Conservation (phyloP, 2,888 invertebrate genomes). For the Tetrapedia diversipes region DNA sequence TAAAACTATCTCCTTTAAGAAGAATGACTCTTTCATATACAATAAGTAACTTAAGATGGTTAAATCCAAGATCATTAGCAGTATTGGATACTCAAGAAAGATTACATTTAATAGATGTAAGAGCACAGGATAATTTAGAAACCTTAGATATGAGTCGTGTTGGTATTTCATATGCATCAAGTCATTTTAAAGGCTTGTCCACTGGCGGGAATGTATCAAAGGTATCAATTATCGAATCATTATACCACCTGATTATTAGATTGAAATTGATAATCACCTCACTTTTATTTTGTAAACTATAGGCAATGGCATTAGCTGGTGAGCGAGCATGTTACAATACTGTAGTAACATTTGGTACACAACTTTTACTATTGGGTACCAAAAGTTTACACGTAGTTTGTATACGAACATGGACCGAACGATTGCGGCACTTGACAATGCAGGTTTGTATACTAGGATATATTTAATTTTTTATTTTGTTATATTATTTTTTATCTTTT, state of each 20-base stretch:
- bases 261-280: constrained; percentile 2
- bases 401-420: constrained; percentile 87
- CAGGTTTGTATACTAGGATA: constrained; percentile 79
- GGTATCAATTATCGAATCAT: constrained; percentile 62
- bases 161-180: constrained; percentile 93
- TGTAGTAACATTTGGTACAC: constrained; percentile 87
- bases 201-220: constrained; percentile 96
- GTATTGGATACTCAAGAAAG: constrained; percentile 94
- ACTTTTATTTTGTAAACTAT: constrained; percentile 35
- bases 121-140: constrained; percentile 93
- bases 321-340: constrained; percentile 91
- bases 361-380: constrained; percentile 88
- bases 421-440: constrained; percentile 86
- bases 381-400: constrained; percentile 84
- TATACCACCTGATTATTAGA: background rate
- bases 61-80: constrained; percentile 92
- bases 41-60: constrained; percentile 90
- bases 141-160: constrained; percentile 91
- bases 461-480: background rate
- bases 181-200: constrained; percentile 94
- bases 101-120: constrained; percentile 94
- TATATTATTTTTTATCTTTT: constrained; percentile 41
- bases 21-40: constrained; percentile 89
- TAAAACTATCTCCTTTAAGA: constrained; percentile 87
- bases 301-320: constrained; percentile 89